Percentiles rank a stretch among this genome's conserved stretches.
phyloP scores from a whole-genome alignment of 2,113 vertebrate species.

The Cyanistes caeruleus region DNA sequence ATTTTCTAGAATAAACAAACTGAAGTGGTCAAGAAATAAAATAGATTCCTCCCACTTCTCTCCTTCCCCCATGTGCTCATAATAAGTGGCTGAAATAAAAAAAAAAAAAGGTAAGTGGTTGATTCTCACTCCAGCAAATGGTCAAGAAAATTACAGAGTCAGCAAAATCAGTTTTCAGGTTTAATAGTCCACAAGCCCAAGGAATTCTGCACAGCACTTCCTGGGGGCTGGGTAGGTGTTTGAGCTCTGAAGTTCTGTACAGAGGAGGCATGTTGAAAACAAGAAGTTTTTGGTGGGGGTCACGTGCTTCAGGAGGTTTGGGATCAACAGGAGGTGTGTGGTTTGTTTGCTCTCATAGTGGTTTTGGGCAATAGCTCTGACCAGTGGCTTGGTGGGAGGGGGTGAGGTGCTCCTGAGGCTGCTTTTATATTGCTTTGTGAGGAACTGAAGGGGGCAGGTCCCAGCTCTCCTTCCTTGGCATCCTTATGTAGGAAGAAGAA shows the following conservation, averaged over 20 bases:
- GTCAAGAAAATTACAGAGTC: conserved; percentile 34
- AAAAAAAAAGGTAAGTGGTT: background rate
- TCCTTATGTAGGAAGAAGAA: background rate
- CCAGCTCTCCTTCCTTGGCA: background rate
- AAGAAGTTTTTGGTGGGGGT: background rate
- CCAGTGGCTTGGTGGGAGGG: background rate
- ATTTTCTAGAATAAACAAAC: conserved; percentile 53
- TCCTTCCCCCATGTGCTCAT: background rate
- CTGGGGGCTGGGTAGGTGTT: background rate
- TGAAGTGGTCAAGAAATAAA: conserved; percentile 49
- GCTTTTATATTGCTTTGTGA: background rate
- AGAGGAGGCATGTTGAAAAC: background rate
- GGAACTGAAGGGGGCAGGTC: background rate
- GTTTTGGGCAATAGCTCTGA: background rate
- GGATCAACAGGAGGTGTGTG: background rate
- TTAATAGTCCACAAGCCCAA: background rate
- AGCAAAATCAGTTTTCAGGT: conserved; percentile 18
- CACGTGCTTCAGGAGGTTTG: background rate
- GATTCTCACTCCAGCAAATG: background rate
- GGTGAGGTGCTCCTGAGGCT: background rate
- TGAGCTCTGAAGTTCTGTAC: background rate
- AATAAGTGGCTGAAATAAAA: background rate
- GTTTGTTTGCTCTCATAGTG: background rate
- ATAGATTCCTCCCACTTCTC: conserved; percentile 56
- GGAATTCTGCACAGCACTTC: background rate